These are phyloP conservation scores for Scarus forsteni DNA, from an alignment of 2,797 vertebrate genomes.

Conservation along the genomic window DNA sequence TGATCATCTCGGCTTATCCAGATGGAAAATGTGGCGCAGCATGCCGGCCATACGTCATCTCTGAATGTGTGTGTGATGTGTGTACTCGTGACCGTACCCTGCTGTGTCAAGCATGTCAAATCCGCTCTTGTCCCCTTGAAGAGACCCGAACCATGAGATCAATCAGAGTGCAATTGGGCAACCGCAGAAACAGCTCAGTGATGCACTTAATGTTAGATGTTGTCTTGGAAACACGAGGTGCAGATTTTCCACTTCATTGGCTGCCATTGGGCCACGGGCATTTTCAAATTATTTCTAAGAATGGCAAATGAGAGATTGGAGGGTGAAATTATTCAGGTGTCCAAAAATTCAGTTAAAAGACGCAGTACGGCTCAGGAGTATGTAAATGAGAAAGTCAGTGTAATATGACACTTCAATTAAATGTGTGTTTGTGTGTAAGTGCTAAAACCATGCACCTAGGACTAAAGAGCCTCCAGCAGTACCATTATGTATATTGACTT, in stretches of 20 bases:
- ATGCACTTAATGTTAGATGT: conserved; percentile 75
- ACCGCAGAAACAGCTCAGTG: conserved; percentile 38
- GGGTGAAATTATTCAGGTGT: conserved; percentile 34
- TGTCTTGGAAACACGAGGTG: conserved; percentile 71
- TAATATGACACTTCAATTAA: conserved; percentile 32
- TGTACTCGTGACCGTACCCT: conserved; percentile 8
- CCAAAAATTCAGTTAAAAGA: conserved; percentile 22
- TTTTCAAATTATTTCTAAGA: conserved; percentile 54
- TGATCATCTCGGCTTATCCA: conserved; percentile 25
- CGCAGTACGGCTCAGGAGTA: conserved; percentile 3
- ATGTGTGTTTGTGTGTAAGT: conserved; percentile 38
- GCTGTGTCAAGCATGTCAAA: conserved; percentile 70
- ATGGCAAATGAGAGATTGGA: conserved; percentile 46
- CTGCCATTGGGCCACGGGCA: conserved; percentile 45
- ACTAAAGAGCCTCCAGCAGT: conserved; percentile 51
- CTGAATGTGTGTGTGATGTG: conserved; percentile 16
- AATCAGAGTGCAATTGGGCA: conserved; percentile 65
- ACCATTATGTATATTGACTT: conserved; percentile 51
- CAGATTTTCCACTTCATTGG: conserved; percentile 72
- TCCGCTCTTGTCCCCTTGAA: conserved; percentile 67
- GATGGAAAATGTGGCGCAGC: conserved; percentile 39
- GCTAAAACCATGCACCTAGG: conserved; percentile 31
- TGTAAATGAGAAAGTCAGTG: conserved; percentile 34
- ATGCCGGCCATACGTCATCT: conserved; percentile 18
- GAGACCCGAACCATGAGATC: conserved; percentile 61